Conservation (phyloP, 2,113 vertebrate species). For the Bothrops jararaca region DNA sequence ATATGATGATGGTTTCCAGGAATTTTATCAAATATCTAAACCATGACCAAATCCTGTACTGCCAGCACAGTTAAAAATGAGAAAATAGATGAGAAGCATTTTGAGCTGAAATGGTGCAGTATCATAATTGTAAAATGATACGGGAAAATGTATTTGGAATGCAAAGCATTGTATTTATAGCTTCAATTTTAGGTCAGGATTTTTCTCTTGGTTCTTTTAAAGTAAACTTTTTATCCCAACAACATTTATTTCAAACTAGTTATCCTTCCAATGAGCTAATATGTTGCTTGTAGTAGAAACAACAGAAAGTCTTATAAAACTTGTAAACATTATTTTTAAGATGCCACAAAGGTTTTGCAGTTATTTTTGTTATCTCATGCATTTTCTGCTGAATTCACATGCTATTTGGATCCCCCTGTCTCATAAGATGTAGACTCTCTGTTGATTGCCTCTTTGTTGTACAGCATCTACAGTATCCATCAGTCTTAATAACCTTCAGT, state of each 20-base stretch:
- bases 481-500: constrained; percentile 2
- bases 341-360: not conserved
- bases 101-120: not conserved
- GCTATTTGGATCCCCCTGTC: not conserved
- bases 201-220: not conserved
- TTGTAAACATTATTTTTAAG: not conserved
- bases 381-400: not conserved
- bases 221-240: not conserved
- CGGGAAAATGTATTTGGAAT: not conserved
- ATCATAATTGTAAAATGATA: not conserved
- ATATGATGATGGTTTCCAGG: not conserved
- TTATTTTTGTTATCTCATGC: not conserved
- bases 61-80: not conserved
- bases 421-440: not conserved
- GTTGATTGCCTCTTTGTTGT: not conserved
- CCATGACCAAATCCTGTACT: not conserved
- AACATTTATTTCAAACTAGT: not conserved
- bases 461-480: not conserved
- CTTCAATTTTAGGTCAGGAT: not conserved
- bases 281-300: not conserved
- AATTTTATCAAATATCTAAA: not conserved
- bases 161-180: not conserved
- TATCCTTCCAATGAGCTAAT: not conserved
- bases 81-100: not conserved
- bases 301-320: not conserved